phyloP scores from a whole-genome alignment of 2,113 vertebrate genomes.

The Ctenodactylus gundi region DNA sequence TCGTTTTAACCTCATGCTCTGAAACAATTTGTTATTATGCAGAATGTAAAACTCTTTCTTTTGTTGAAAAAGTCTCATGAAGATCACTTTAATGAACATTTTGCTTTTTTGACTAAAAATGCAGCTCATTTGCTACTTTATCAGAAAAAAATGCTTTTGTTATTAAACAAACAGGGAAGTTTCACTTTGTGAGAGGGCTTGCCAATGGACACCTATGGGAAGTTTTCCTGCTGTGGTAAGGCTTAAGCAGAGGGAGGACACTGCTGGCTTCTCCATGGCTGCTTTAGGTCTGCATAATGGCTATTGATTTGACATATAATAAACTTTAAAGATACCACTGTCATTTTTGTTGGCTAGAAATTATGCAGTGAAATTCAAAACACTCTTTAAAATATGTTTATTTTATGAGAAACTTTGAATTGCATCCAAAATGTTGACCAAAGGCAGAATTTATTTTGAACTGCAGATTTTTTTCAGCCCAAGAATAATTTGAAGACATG shows the following conservation, averaged over 20 bases:
- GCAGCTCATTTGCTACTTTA: not conserved
- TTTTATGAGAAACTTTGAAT: slow-evolving; percentile 86
- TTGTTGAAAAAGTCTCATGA: slow-evolving; percentile 48
- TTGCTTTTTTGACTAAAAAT: slow-evolving; percentile 28
- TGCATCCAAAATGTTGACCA: slow-evolving; percentile 86
- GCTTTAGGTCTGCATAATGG: slow-evolving; percentile 66
- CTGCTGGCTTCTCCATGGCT: not conserved
- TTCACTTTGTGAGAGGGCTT: slow-evolving; percentile 59
- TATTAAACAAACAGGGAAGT: slow-evolving; percentile 48
- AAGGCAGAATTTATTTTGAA: slow-evolving; percentile 84
- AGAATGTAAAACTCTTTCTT: slow-evolving; percentile 51
- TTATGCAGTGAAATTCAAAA: slow-evolving; percentile 85
- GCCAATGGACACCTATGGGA: not conserved
- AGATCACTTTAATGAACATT: slow-evolving; percentile 38
- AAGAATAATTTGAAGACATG: slow-evolving; percentile 79
- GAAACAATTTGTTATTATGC: slow-evolving; percentile 69
- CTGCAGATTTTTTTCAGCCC: slow-evolving; percentile 75
- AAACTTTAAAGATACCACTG: slow-evolving; percentile 84
- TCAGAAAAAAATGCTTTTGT: slow-evolving; percentile 63
- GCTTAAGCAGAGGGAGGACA: slow-evolving; percentile 66
- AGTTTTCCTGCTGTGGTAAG: not conserved
- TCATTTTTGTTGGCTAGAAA: slow-evolving; percentile 85
- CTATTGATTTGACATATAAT: slow-evolving; percentile 80
- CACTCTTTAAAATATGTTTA: slow-evolving; percentile 87
- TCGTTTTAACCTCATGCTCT: slow-evolving; percentile 66